phyloP scores from a whole-genome alignment of 1,140 invertebrate genomes.

The Thaumetopoea pityocampa region DNA sequence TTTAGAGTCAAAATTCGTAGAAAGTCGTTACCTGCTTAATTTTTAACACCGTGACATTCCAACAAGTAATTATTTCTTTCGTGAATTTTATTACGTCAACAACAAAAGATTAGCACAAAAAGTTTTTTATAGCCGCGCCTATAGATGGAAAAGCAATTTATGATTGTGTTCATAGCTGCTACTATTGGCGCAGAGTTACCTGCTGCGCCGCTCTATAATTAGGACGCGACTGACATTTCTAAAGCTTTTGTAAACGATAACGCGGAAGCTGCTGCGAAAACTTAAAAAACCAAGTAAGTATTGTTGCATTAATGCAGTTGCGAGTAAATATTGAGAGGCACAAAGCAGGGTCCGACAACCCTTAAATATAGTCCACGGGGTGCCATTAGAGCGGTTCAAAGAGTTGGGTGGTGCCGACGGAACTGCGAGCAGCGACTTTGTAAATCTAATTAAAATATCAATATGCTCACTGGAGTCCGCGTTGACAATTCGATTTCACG shows the following conservation, averaged over 20 bases:
- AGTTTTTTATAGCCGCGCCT: conserved; percentile 30
- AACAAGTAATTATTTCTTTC: conserved; percentile 27
- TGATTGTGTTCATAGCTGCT: conserved; percentile 42
- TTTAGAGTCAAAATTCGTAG: not conserved
- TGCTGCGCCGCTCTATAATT: conserved; percentile 70
- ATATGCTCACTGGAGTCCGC: conserved; percentile 63
- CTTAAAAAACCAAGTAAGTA: conserved; percentile 71
- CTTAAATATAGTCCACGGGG: conserved; percentile 68
- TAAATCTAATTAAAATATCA: conserved; percentile 77
- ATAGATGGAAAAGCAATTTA: conserved; percentile 56
- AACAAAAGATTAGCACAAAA: conserved; percentile 35
- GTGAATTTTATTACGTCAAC: conserved; percentile 23
- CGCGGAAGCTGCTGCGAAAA: conserved; percentile 68
- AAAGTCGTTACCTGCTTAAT: not conserved
- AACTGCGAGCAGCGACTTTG: conserved; percentile 60
- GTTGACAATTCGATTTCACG: conserved; percentile 73
- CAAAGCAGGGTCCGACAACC: conserved; percentile 65
- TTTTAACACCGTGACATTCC: conserved; percentile 1
- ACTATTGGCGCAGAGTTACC: conserved; percentile 49
- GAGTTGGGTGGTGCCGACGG: conserved; percentile 65
- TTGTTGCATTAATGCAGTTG: conserved; percentile 73
- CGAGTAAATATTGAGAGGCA: conserved; percentile 73
- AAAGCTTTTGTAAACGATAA: conserved; percentile 72
- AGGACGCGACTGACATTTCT: conserved; percentile 61
- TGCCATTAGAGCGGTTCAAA: conserved; percentile 71